Percentiles rank a stretch among this genome's conserved stretches.
Conservation (phyloP, 2,888 invertebrate genomes). For the Syrista parreyssii region DNA sequence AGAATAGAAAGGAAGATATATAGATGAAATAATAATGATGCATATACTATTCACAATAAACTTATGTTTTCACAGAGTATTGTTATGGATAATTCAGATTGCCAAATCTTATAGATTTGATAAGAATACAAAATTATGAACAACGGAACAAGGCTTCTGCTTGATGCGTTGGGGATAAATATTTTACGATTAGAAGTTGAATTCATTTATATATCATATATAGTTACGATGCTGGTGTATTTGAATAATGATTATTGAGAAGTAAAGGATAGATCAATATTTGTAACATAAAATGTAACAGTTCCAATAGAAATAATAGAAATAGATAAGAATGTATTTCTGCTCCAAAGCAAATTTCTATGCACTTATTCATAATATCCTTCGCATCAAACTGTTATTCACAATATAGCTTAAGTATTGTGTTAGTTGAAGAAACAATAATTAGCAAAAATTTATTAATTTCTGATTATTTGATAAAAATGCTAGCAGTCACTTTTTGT, state of each 20-base stretch:
- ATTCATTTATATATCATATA: neutral
- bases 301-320: neutral
- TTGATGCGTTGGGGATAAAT: neutral
- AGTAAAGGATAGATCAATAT: neutral
- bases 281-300: neutral
- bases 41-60: neutral
- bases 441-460: neutral
- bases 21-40: neutral
- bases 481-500: neutral
- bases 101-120: neutral
- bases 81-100: neutral
- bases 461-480: neutral
- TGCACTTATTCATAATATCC: neutral
- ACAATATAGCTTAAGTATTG: neutral
- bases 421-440: neutral
- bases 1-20: neutral
- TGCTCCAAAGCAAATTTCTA: neutral
- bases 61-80: neutral
- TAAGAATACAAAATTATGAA: neutral
- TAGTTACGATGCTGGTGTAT: no score
- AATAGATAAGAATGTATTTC: neutral
- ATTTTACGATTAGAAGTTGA: neutral
- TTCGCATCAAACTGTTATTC: neutral
- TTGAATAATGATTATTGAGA: no score
- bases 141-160: neutral